phyloP scores from a whole-genome alignment of 2,888 invertebrate species.

The Melangyna quadrimaculata region DNA sequence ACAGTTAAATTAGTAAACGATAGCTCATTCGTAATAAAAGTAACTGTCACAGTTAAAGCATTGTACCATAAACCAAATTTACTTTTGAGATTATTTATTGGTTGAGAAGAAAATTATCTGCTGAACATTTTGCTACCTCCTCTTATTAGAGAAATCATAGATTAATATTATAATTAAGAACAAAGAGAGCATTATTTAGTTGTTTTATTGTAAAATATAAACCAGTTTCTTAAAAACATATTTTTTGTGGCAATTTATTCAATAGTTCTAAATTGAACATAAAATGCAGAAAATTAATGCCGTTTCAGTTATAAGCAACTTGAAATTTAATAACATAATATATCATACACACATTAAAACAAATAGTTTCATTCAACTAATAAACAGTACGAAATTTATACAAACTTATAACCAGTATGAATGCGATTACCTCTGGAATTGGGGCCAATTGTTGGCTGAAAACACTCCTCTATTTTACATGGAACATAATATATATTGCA shows the following conservation, averaged over 20 bases:
- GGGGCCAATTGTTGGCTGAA: conserved; percentile 96
- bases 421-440: conserved; percentile 93
- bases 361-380: conserved; percentile 10
- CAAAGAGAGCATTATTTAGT: too few species aligned
- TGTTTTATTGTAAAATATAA: not conserved
- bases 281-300: not conserved
- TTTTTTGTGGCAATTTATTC: not conserved
- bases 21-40: too few species aligned
- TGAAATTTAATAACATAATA: not conserved
- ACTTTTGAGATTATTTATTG: too few species aligned
- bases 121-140: not conserved
- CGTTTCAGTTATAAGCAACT: not conserved
- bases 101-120: too few species aligned
- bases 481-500: conserved; percentile 73
- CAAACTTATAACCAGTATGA: too few species aligned
- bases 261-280: not conserved
- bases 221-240: not conserved
- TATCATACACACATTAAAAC: not conserved
- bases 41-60: too few species aligned
- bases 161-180: too few species aligned
- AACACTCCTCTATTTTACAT: conserved; percentile 86
- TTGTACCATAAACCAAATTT: too few species aligned
- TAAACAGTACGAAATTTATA: too few species aligned
- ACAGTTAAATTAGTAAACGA: too few species aligned
- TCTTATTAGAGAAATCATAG: not conserved